Evolutionary conservation across 1,140 invertebrate species (phyloP).

Genomic region (Caerostris extrusa): DNA sequence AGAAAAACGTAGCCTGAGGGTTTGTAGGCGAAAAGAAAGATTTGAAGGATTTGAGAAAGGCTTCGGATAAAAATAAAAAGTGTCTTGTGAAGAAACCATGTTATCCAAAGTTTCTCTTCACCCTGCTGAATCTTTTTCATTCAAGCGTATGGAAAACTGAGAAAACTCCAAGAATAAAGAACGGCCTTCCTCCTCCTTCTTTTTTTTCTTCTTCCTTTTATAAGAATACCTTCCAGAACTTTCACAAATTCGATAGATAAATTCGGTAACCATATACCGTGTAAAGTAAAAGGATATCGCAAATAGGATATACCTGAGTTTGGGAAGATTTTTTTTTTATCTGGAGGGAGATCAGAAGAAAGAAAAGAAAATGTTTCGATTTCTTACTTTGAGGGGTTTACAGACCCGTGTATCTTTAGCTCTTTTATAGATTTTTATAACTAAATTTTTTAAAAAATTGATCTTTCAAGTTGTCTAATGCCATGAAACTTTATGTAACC

Average conservation of each 20-base stretch:
- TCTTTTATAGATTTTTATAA: neutral
- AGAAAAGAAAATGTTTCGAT: slow-evolving; percentile 8
- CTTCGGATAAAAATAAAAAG: neutral
- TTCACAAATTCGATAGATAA: slow-evolving; percentile 44
- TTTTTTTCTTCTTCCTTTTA: neutral
- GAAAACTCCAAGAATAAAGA: slow-evolving; percentile 11
- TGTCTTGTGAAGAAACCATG: neutral
- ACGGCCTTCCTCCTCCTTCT: neutral
- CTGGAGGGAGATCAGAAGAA: neutral
- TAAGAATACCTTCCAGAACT: neutral
- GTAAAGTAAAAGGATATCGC: neutral
- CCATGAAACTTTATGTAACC: too few relatives aligned
- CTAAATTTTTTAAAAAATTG: too few relatives aligned
- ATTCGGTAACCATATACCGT: slow-evolving; percentile 16
- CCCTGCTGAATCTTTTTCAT: neutral
- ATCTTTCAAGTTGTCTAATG: too few relatives aligned
- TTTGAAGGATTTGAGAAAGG: neutral
- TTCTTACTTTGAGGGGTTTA: neutral
- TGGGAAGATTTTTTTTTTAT: neutral
- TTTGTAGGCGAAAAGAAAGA: slow-evolving; percentile 10
- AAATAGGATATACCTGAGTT: slow-evolving; percentile 15
- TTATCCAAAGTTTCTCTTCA: slow-evolving; percentile 28
- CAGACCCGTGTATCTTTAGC: neutral
- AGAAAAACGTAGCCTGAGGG: neutral
- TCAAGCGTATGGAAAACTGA: slow-evolving; percentile 34